phyloP scores from a whole-genome alignment of 2,797 vertebrate species.

The Phataginus tricuspis region DNA sequence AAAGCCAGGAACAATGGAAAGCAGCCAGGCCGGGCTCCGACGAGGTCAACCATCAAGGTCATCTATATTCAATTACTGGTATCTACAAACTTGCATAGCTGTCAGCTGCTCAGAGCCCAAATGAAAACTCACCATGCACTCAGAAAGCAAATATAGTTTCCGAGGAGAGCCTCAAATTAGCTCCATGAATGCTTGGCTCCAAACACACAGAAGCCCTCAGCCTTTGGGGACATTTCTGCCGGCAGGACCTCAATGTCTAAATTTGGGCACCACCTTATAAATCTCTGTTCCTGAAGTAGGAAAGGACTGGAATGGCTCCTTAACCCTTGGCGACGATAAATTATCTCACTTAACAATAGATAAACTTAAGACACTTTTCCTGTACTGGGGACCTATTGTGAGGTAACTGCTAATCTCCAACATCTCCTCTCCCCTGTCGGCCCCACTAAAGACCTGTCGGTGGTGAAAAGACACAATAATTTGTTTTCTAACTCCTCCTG shows the following conservation, averaged over 20 bases:
- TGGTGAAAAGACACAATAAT: constrained; percentile 83
- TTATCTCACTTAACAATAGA: constrained; percentile 96
- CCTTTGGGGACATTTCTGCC: constrained; percentile 83
- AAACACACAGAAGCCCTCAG: constrained; percentile 71
- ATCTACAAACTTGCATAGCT: constrained; percentile 89
- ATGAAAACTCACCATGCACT: constrained; percentile 87
- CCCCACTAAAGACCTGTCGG: constrained; percentile 83
- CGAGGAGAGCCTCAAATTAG: constrained; percentile 86
- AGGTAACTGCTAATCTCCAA: constrained; percentile 84
- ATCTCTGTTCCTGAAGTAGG: constrained; percentile 85
- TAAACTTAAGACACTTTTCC: constrained; percentile 91
- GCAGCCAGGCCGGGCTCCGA: constrained; percentile 84
- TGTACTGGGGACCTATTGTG: constrained; percentile 91
- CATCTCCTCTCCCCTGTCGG: constrained; percentile 80
- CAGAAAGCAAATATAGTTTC: constrained; percentile 88
- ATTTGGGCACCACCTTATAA: constrained; percentile 88
- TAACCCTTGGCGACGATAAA: constrained; percentile 94
- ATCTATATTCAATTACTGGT: constrained; percentile 89
- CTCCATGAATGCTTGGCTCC: constrained; percentile 81
- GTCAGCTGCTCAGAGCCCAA: constrained; percentile 87
- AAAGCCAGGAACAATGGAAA: constrained; percentile 87
- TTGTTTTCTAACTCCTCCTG: constrained; percentile 87
- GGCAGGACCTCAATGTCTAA: constrained; percentile 84
- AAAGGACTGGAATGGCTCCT: constrained; percentile 88
- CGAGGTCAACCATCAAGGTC: constrained; percentile 89